These are phyloP conservation scores for Augiades crinisus DNA, from an alignment of 2,888 invertebrate species.

Conservation along the genomic window DNA sequence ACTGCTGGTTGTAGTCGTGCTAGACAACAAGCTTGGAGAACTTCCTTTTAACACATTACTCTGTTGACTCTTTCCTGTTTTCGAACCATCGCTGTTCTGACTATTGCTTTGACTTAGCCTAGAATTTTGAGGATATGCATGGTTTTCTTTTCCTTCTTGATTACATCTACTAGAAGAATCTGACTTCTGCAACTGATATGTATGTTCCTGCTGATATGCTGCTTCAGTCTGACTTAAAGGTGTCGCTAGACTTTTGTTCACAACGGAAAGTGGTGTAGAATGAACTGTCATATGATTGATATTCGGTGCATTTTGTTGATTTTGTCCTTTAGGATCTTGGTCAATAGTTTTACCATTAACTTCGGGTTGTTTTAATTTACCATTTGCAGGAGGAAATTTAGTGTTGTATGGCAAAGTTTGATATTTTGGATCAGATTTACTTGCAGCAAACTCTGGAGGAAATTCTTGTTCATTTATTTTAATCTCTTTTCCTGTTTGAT, in stretches of 20 bases:
- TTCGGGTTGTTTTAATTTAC: constrained; percentile 62
- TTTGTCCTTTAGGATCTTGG: constrained; percentile 49
- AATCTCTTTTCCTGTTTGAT: constrained; percentile 71
- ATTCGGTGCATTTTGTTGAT: constrained; percentile 52
- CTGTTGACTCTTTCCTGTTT: constrained; percentile 56
- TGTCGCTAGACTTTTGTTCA: constrained; percentile 84
- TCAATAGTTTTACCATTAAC: constrained; percentile 62
- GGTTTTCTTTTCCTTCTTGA: constrained; percentile 78
- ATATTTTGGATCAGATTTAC: constrained; percentile 94
- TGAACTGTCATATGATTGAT: constrained; percentile 80
- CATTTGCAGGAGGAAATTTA: constrained; percentile 86
- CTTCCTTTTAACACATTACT: constrained; percentile 58
- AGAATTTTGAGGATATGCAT: constrained; percentile 76
- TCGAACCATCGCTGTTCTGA: constrained; percentile 63
- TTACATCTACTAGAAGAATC: constrained; percentile 76
- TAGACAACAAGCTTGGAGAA: constrained; percentile 66
- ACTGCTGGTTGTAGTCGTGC: constrained; percentile 61
- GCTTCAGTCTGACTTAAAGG: constrained; percentile 82
- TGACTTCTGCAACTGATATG: constrained; percentile 79
- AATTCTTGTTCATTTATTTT: constrained; percentile 80
- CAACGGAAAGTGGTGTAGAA: constrained; percentile 75
- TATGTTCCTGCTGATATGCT: constrained; percentile 76
- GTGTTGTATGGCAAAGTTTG: constrained; percentile 95
- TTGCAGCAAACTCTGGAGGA: constrained; percentile 86
- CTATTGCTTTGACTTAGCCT: constrained; percentile 71